Evolutionary conservation across 2,888 invertebrate genomes (phyloP), one percentile per base, ranked within the genome.

Genomic region (Abscondita cerata): DNA sequence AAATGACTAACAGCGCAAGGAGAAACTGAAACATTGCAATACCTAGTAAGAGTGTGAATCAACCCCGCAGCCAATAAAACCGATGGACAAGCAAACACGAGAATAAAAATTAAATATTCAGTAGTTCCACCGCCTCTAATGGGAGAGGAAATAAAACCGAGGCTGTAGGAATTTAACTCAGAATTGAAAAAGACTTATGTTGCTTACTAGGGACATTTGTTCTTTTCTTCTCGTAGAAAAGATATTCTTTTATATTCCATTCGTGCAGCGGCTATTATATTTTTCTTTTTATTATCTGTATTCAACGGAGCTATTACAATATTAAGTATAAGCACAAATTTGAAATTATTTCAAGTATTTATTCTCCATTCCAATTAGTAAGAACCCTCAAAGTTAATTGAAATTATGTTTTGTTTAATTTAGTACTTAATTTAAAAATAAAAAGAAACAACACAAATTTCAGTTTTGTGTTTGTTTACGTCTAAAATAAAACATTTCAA

Each of bases 31-130:
- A 55, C 59, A 64, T 59, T 64, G 52, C 56, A 59, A 66, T 58
- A 62, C 62, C 63, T 64, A 64, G 66, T n/a, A 61, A 59, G 67
- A 64, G 72, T 72, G 72, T 70, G 71, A 72, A 72, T 72, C 69
- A 70, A 67, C 67, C 67, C 66, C 58, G 61, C 46, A 61, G 67
- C 70, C 72, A 67, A 72, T 72, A 72, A 72, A 72, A 70, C 70
- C 71, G 70, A 72, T 72, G 71, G 70, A 71, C 71, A 68, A 66
- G 67, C 65, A 62, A 56, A 64, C 69, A 56, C 59, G 69, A 66
- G 68, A 71, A 68, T 72, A 72, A 68, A 72, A 72, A 72, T 72
- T 70, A 72, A 72, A 72, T 67, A 72, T 72, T 72, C 69, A 72
- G 64, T 47, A 70, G 64, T 67, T 64, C 66, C 54, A 61, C 64